Conservation (phyloP, 23 tunicate genomes). For the Halocynthia roretzi region DNA sequence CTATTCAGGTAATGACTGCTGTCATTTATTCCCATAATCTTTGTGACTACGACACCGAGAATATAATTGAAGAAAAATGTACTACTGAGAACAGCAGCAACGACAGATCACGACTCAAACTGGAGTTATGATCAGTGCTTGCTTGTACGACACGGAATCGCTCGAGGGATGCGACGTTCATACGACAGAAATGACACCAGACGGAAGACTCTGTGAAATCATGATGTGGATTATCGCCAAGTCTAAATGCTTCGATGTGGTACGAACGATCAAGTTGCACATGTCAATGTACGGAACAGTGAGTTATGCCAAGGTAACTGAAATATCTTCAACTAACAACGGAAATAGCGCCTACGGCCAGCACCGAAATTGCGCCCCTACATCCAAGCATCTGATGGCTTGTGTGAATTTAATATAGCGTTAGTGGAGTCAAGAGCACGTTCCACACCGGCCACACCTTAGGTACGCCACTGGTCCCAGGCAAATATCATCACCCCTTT, state of each 20-base stretch:
- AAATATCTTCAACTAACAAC: too few relatives aligned
- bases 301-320: slow-evolving; percentile 44
- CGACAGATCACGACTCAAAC: slow-evolving; percentile 62
- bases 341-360: too few relatives aligned
- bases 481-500: too few relatives aligned
- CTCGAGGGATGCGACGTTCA: slow-evolving; percentile 63
- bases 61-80: neutral
- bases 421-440: too few relatives aligned
- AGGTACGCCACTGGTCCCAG: too few relatives aligned
- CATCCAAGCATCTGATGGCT: too few relatives aligned
- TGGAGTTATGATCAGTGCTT: slow-evolving; percentile 51
- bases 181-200: slow-evolving; percentile 59
- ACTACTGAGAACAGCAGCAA: neutral
- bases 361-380: too few relatives aligned
- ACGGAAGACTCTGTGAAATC: slow-evolving; percentile 62
- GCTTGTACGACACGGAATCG: slow-evolving; percentile 71
- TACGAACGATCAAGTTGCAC: slow-evolving; percentile 60
- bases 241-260: slow-evolving; percentile 57
- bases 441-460: too few relatives aligned
- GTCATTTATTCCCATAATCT: too few relatives aligned
- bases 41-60: too few relatives aligned
- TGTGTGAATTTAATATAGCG: too few relatives aligned
- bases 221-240: slow-evolving; percentile 92
- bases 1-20: too few relatives aligned
- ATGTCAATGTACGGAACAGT: slow-evolving; percentile 71